A percentile compares a stretch with the other conserved stretches of the same genome.
Conservation (phyloP, 1,140 invertebrate genomes). For the Hestina assimilis region DNA sequence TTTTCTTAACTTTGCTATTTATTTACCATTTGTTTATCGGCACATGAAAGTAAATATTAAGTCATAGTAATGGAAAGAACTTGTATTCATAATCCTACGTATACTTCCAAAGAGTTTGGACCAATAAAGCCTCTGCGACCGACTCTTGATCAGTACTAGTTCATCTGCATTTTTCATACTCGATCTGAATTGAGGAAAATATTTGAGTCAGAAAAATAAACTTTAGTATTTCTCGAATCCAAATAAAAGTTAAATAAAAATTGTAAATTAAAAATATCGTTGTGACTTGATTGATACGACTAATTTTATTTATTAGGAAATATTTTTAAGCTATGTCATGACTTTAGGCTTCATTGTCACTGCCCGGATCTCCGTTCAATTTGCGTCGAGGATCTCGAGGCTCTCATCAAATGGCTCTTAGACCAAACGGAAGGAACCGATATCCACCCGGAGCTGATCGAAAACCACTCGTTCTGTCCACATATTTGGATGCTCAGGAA, state of each 20-base stretch:
- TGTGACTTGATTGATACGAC: not conserved
- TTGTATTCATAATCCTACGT: conserved; percentile 17
- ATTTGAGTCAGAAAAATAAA: conserved; percentile 25
- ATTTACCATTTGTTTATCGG: conserved; percentile 71
- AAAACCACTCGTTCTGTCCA: conserved; percentile 95
- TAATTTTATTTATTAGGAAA: conserved; percentile 3
- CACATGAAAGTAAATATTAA: conserved; percentile 70
- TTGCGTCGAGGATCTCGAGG: conserved; percentile 91
- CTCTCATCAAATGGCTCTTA: conserved; percentile 93
- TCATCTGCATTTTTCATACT: conserved; percentile 42
- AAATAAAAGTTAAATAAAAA: conserved; percentile 17
- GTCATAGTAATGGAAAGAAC: conserved; percentile 34
- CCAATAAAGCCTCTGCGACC: conserved; percentile 63
- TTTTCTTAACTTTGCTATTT: conserved; percentile 45
- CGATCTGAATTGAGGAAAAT: conserved; percentile 73
- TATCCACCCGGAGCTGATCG: conserved; percentile 88
- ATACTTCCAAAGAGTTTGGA: conserved; percentile 17
- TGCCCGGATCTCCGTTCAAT: conserved; percentile 98
- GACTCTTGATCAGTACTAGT: conserved; percentile 33
- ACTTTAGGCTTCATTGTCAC: conserved; percentile 93
- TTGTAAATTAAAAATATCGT: not conserved
- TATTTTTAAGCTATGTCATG: conserved; percentile 21
- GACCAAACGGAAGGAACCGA: conserved; percentile 84
- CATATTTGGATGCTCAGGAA: conserved; percentile 96
- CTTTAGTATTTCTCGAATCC: conserved; percentile 42